Evolutionary conservation across 2,888 invertebrate species (phyloP).

Genomic region (Ophraella communa): DNA sequence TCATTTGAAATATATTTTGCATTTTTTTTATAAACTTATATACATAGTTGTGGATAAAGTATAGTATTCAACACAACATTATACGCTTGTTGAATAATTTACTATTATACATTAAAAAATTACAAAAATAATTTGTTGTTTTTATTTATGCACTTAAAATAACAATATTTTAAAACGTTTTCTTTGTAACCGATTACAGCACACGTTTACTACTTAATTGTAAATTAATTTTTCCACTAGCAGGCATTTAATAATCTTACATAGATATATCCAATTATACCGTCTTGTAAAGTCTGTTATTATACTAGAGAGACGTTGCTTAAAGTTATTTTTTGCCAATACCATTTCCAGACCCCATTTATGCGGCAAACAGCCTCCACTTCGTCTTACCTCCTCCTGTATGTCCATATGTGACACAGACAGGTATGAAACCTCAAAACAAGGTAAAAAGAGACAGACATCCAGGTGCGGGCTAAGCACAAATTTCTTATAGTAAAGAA

Average conservation of each 20-base stretch:
- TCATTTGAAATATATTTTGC: too few species aligned
- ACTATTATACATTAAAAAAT: too few species aligned
- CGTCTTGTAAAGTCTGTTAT: slow-evolving; percentile 4
- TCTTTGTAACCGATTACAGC: too few species aligned
- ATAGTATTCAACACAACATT: too few species aligned
- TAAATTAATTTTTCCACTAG: background rate
- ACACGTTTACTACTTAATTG: background rate
- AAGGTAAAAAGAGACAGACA: slow-evolving; percentile 31
- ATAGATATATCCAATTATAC: slow-evolving; percentile 1
- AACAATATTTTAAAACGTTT: too few species aligned
- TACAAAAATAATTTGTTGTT: too few species aligned
- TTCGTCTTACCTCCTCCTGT: slow-evolving; percentile 16
- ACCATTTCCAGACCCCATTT: slow-evolving; percentile 20
- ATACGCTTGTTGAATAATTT: too few species aligned
- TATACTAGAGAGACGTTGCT: slow-evolving; percentile 4
- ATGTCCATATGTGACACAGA: slow-evolving; percentile 34
- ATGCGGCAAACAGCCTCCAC: slow-evolving; percentile 15
- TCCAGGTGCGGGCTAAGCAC: background rate
- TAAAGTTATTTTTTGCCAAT: slow-evolving; percentile 6
- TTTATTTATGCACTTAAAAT: too few species aligned
- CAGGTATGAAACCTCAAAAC: slow-evolving; percentile 32
- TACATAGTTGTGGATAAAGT: too few species aligned
- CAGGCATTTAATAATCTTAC: background rate
- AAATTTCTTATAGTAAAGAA: too few species aligned
- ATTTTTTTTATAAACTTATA: too few species aligned